phyloP scores from a whole-genome alignment of 2,113 vertebrate genomes.

The Colinus virginianus region DNA sequence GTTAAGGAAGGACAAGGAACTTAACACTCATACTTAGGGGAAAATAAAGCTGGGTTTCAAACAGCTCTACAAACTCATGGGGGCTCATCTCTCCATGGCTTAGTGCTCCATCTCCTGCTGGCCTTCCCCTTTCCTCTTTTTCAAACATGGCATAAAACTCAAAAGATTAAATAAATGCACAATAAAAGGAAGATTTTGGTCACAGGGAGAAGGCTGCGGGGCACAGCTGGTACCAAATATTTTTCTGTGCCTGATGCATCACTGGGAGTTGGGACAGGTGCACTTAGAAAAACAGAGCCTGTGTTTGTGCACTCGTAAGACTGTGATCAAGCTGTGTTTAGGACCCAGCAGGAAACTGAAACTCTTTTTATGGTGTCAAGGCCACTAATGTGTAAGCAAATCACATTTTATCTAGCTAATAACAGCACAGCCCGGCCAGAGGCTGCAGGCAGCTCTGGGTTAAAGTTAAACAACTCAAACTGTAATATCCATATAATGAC shows the following conservation, averaged over 20 bases:
- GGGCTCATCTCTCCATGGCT: neutral
- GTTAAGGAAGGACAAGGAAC: neutral
- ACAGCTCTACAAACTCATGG: neutral
- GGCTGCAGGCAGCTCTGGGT: neutral
- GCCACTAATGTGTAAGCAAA: neutral
- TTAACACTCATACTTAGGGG: rapidly evolving
- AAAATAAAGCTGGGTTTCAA: neutral
- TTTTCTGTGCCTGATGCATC: neutral
- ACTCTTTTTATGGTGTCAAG: slow-evolving; percentile 12
- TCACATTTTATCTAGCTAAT: neutral
- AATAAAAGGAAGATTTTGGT: slow-evolving; percentile 10
- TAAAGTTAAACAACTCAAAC: neutral
- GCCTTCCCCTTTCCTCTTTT: neutral
- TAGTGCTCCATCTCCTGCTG: neutral
- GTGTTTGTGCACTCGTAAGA: slow-evolving; percentile 1
- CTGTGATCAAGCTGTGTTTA: neutral
- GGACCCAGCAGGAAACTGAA: slow-evolving; percentile 58
- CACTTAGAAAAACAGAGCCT: slow-evolving; percentile 32
- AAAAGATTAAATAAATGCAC: neutral
- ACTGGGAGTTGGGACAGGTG: slow-evolving; percentile 31
- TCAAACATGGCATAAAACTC: neutral
- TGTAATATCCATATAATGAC: neutral
- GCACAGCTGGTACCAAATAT: neutral
- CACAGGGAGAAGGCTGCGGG: neutral
- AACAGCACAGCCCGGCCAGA: neutral